These are phyloP conservation scores for Stegostoma tigrinum DNA, from an alignment of 2,113 vertebrate genomes.

Conservation along the genomic window DNA sequence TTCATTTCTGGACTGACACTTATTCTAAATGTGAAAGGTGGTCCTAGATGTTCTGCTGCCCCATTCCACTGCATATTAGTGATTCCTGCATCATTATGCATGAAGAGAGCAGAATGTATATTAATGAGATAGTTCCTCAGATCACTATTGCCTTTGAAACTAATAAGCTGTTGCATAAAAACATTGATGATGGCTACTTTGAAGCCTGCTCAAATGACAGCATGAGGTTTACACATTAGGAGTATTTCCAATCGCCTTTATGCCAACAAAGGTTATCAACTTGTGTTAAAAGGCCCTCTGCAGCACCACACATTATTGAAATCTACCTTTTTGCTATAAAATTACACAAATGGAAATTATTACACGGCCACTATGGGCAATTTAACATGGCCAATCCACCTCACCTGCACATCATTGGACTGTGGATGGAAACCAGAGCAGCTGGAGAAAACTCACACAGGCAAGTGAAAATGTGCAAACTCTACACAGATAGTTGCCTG, in stretches of 20 bases:
- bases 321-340: neutral
- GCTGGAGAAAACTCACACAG: too few relatives aligned
- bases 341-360: neutral
- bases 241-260: neutral
- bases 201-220: neutral
- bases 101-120: neutral
- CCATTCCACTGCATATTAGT: neutral
- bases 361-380: neutral
- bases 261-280: neutral
- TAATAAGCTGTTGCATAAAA: neutral
- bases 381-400: too few relatives aligned
- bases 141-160: neutral
- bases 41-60: neutral
- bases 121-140: neutral
- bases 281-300: neutral
- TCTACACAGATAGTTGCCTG: too few relatives aligned
- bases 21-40: neutral
- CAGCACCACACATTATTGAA: neutral
- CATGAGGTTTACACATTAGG: too few relatives aligned
- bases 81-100: neutral
- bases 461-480: too few relatives aligned
- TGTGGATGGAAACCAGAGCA: too few relatives aligned
- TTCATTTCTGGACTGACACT: neutral
- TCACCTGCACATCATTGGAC: too few relatives aligned
- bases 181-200: neutral